Evolutionary conservation across 2,113 vertebrate genomes (phyloP), one percentile per base, ranked within the genome.

Genomic region (Prunella fulvescens): DNA sequence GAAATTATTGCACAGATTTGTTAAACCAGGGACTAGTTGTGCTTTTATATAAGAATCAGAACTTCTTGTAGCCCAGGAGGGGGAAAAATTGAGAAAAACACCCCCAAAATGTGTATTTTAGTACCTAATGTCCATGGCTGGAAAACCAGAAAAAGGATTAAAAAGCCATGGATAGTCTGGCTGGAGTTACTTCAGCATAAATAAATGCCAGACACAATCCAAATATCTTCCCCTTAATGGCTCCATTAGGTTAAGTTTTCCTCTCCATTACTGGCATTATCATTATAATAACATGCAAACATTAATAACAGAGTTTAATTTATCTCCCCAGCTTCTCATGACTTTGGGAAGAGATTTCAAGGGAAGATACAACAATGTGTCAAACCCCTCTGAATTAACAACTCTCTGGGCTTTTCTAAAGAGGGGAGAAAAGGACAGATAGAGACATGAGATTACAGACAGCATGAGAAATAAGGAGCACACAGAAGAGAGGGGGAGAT

Each of bases 361-460:
- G 50, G 57, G 58, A 71, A 89, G 78, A 64, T 44, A 64, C 61
- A 74, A 61, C 29, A n/a, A 45, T 0, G 73, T 86, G 95, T 96
- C 93, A 92, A 96, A 95, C 44, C 85, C 82, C 82, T 79, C 28
- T 44, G 86, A 76, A 87, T 95, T 90, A 95, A 96, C 92, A 90
- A 57, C 33, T 88, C 90, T 48, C 13, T 8, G 81, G 80, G 56
- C 82, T 92, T 94, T 95, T 93, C 88, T 82, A 76, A 87, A 82
- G 74, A 77, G 93, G 90, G 92, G 89, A 94, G 86, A 79, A 95
- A 91, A 93, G 89, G 79, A 70, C 64, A 89, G 96, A 97, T 95
- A 95, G 93, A 97, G 96, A 92, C 81, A 81, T 79, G 94, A 95
- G 90, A 96, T 96, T 65, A 86, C 58, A 81, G 71, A 44, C 81